These are phyloP conservation scores for mouse (Mus musculus) DNA, from an alignment of 2,113 vertebrate species.

Conservation along the genomic window DNA sequence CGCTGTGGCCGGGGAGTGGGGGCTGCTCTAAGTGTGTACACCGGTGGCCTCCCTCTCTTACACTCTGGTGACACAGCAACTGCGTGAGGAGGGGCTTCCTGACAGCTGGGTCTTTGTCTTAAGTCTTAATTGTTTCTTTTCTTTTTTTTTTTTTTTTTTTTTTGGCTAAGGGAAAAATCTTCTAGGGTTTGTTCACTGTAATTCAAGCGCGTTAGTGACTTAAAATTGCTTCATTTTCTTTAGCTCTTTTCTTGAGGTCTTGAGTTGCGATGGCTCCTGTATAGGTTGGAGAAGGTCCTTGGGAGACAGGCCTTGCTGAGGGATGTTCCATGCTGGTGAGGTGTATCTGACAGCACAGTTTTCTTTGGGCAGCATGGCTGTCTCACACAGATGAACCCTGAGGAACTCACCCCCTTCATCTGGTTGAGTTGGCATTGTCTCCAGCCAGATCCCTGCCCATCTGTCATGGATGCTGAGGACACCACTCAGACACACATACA, in stretches of 20 bases:
- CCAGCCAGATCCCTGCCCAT: not conserved
- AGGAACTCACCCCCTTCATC: not conserved
- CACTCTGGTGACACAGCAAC: not conserved
- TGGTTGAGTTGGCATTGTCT: not conserved
- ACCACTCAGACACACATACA: not conserved
- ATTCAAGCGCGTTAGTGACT: constrained; percentile 53
- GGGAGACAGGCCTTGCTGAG: not conserved
- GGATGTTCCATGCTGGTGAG: not conserved
- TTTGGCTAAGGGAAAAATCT: not conserved
- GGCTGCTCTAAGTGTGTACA: not conserved
- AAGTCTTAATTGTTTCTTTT: not conserved
- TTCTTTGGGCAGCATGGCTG: not conserved
- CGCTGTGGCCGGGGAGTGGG: fast-evolving
- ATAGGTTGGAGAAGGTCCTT: not conserved
- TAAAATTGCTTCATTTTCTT: not conserved
- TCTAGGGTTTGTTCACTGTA: not conserved
- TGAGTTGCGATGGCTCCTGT: not conserved
- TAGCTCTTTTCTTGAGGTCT: not conserved
- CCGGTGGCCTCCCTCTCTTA: not conserved
- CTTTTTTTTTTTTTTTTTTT: not conserved
- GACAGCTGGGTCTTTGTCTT: not conserved
- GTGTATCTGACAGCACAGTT: not conserved
- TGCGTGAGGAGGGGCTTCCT: not conserved
- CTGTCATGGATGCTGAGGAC: not conserved
- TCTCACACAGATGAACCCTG: not conserved